Conservation (phyloP, 2,888 invertebrate genomes). For the Limnephilus rhombicus region DNA sequence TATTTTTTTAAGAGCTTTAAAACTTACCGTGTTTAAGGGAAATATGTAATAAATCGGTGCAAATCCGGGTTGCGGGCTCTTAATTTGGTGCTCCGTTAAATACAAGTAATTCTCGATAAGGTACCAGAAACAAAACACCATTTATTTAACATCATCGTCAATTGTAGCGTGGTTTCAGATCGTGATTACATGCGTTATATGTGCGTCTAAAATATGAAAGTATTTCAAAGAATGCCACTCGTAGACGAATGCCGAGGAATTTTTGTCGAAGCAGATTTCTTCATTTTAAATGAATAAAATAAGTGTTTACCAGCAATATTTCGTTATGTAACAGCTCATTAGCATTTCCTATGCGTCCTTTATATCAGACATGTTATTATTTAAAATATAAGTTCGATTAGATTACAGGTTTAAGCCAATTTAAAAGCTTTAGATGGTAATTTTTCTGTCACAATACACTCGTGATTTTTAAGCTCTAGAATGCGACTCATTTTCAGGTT, state of each 20-base stretch:
- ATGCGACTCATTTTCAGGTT: not conserved
- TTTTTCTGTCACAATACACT: not conserved
- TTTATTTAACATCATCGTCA: not conserved
- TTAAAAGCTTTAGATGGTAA: not conserved
- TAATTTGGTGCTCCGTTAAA: not conserved
- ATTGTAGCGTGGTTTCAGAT: not conserved
- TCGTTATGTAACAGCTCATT: not conserved
- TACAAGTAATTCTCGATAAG: not conserved
- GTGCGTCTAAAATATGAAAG: conserved; percentile 2
- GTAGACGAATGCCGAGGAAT: not conserved
- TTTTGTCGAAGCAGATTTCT: conserved; percentile 13
- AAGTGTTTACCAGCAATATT: not conserved
- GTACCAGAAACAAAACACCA: not conserved
- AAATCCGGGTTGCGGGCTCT: too few relatives aligned
- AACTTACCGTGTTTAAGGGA: too few relatives aligned
- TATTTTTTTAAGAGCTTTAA: too few relatives aligned
- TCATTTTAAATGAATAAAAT: not conserved
- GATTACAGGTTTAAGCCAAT: not conserved
- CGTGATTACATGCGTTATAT: not conserved
- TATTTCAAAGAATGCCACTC: conserved; percentile 17
- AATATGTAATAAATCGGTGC: too few relatives aligned
- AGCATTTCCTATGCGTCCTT: not conserved
- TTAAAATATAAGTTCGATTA: not conserved
- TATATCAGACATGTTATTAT: not conserved
- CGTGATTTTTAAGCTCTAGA: not conserved